Evolutionary conservation across 1,140 invertebrate genomes (phyloP).

Genomic region (Eupristina koningsbergeri): DNA sequence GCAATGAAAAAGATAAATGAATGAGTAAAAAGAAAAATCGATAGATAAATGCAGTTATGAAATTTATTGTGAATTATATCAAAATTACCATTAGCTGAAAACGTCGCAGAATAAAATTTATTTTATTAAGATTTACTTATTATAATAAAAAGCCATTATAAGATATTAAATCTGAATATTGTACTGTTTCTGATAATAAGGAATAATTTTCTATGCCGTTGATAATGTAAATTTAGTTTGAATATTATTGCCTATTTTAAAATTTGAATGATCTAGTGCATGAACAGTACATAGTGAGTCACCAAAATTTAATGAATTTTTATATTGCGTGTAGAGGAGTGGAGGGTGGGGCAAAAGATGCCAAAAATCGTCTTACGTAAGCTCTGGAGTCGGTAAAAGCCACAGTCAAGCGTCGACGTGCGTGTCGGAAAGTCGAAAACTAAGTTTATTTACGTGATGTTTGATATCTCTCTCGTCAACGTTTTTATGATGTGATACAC

Average conservation of each 20-base stretch:
- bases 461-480: background rate
- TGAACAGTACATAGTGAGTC: background rate
- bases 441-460: conserved; percentile 15
- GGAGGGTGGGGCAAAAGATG: background rate
- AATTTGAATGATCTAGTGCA: background rate
- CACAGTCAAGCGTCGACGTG: background rate
- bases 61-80: too few relatives aligned
- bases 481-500: background rate
- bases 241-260: background rate
- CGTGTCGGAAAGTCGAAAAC: background rate
- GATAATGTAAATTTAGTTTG: background rate
- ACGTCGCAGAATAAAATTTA: background rate
- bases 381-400: background rate
- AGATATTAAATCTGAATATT: background rate
- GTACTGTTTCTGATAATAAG: background rate
- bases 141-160: background rate
- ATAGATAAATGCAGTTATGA: too few relatives aligned
- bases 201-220: background rate
- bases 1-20: too few relatives aligned
- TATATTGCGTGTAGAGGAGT: background rate
- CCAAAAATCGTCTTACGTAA: conserved; percentile 19
- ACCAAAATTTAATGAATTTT: conserved; percentile 3
- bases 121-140: background rate
- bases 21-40: too few relatives aligned
- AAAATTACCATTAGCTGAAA: too few relatives aligned